phyloP scores from a whole-genome alignment of 2,888 invertebrate genomes.

The Ormyrus pomaceus region DNA sequence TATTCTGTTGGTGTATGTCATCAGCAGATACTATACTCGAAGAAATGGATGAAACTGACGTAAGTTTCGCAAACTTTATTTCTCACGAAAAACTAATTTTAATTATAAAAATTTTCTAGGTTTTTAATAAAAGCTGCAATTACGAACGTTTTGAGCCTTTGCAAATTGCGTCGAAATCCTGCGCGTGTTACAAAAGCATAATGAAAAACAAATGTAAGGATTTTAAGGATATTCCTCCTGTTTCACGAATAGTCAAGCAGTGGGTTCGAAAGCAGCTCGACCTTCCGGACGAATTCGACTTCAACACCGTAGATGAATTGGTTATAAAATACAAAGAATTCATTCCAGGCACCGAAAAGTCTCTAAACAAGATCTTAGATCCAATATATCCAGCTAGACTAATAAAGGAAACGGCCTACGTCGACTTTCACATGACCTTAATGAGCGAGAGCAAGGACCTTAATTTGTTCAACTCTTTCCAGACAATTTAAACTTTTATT shows the following conservation, averaged over 20 bases:
- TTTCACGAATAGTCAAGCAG: constrained; percentile 25
- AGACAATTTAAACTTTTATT: no score
- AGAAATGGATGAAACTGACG: constrained; percentile 72
- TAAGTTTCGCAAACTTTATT: constrained; percentile 56
- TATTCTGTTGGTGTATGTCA: constrained; percentile 70
- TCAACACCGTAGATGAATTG: constrained; percentile 59
- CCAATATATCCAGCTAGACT: constrained; percentile 67
- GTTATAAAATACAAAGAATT: constrained; percentile 59
- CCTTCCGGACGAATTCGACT: constrained; percentile 45
- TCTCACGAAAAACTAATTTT: constrained; percentile 28
- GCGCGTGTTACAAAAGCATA: constrained; percentile 44
- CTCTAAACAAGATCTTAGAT: constrained; percentile 63
- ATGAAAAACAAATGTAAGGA: background rate
- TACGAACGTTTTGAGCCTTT: constrained; percentile 69
- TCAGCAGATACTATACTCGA: constrained; percentile 65
- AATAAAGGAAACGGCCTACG: constrained; percentile 61
- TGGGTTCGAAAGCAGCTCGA: constrained; percentile 61
- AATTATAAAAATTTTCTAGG: constrained; percentile 59
- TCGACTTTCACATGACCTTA: constrained; percentile 8
- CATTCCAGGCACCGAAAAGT: constrained; percentile 58
- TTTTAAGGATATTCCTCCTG: no score
- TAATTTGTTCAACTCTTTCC: no score
- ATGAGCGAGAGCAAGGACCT: background rate
- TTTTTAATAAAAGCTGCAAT: constrained; percentile 70
- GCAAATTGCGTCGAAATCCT: constrained; percentile 59